Conservation (phyloP, 2,113 vertebrate species). For the Oreochromis spilurus region DNA sequence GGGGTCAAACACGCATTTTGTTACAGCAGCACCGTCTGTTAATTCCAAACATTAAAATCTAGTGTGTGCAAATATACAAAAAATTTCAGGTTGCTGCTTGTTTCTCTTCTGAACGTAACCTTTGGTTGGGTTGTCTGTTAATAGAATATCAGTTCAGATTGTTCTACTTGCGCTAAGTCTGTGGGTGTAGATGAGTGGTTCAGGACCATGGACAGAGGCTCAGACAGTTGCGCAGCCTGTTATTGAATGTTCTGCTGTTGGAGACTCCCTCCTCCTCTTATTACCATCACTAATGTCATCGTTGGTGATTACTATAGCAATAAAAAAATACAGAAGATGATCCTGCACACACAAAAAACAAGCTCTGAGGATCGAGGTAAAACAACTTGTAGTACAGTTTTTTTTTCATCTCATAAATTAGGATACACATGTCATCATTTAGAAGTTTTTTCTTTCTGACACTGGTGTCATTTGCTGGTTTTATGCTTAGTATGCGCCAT, state of each 20-base stretch:
- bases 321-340: neutral
- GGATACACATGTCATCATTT: neutral
- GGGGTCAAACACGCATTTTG: neutral
- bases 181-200: constrained; percentile 63
- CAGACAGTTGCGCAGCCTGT: constrained; percentile 51
- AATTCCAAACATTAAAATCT: neutral
- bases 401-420: neutral
- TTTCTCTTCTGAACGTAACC: neutral
- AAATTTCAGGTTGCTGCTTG: neutral
- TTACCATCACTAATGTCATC: neutral
- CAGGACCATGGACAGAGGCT: constrained; percentile 80
- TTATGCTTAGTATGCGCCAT: neutral
- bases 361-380: neutral
- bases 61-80: neutral
- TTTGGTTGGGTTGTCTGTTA: neutral
- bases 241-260: constrained; percentile 43
- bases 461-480: neutral
- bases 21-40: neutral
- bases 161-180: constrained; percentile 36
- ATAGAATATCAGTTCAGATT: neutral
- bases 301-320: neutral
- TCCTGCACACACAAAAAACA: neutral
- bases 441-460: neutral
- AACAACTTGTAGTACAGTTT: neutral
- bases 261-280: constrained; percentile 26